These are phyloP conservation scores for Oryzias sinensis DNA, from an alignment of 2,797 vertebrate genomes.

Conservation along the genomic window DNA sequence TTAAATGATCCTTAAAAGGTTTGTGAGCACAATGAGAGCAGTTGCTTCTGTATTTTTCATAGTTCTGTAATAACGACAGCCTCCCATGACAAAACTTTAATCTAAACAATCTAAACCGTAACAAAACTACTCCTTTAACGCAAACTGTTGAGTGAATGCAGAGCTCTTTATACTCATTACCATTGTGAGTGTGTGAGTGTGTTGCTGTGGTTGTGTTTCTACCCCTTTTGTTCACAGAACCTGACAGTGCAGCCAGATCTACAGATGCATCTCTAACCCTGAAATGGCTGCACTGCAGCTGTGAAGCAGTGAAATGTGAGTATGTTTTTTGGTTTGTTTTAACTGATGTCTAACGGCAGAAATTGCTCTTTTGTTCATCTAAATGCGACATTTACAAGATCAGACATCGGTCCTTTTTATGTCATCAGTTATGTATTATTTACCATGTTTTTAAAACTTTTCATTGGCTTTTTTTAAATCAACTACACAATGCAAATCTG, in stretches of 20 bases:
- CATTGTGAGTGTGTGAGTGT: slow-evolving; percentile 7
- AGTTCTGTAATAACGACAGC: too few relatives aligned
- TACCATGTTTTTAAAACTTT: slow-evolving; percentile 6
- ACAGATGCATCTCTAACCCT: slow-evolving; percentile 47
- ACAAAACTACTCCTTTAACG: too few relatives aligned
- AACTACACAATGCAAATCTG: neutral
- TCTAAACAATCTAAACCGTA: too few relatives aligned
- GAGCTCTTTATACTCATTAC: too few relatives aligned
- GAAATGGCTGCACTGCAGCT: slow-evolving; percentile 22
- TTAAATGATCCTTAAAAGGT: too few relatives aligned
- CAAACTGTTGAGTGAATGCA: too few relatives aligned
- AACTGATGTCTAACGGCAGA: slow-evolving; percentile 2
- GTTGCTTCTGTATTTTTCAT: too few relatives aligned
- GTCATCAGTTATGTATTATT: neutral
- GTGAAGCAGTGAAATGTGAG: slow-evolving; percentile 49
- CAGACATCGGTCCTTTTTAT: neutral
- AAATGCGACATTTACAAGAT: neutral
- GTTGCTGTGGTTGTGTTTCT: slow-evolving; percentile 9
- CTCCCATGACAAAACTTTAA: too few relatives aligned
- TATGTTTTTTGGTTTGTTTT: slow-evolving; percentile 17
- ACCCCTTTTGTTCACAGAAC: slow-evolving; percentile 49
- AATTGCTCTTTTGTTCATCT: neutral
- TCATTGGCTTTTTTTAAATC: neutral
- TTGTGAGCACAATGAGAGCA: too few relatives aligned
- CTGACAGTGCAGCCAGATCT: slow-evolving; percentile 35